Evolutionary conservation across 2,113 vertebrate species (phyloP).

Genomic region (Ranitomeya imitator): DNA sequence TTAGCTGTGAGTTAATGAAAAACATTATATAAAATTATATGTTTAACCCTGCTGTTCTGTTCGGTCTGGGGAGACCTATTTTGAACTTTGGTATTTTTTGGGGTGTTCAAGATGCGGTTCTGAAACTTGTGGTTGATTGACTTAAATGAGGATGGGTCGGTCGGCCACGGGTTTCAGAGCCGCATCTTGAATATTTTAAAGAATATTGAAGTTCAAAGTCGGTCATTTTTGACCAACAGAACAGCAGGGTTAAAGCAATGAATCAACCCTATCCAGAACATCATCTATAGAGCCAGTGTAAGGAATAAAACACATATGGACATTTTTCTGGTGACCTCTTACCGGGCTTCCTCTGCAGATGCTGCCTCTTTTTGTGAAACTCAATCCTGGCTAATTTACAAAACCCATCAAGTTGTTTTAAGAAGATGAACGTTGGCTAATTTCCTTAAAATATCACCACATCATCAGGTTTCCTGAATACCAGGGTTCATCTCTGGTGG

Average conservation of each 20-base stretch:
- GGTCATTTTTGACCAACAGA: too few species aligned
- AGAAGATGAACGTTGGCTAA: constrained; percentile 55
- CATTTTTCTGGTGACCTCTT: constrained; percentile 63
- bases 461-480: constrained; percentile 60
- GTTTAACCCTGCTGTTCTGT: too few species aligned
- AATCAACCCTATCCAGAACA: neutral
- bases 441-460: constrained; percentile 66
- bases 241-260: too few species aligned
- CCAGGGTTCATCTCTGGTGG: constrained; percentile 55
- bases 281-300: neutral
- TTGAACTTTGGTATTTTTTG: too few species aligned
- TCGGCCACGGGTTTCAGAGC: too few species aligned
- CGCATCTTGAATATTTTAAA: too few species aligned
- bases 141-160: too few species aligned
- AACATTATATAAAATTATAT: constrained; percentile 25
- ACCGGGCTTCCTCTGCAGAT: constrained; percentile 65
- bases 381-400: constrained; percentile 61
- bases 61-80: too few species aligned
- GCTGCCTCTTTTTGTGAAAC: constrained; percentile 60
- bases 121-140: too few species aligned
- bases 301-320: constrained; percentile 50
- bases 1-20: constrained; percentile 23
- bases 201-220: too few species aligned
- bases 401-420: constrained; percentile 34
- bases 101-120: too few species aligned